Conservation (phyloP, 2,797 vertebrate species). For the Acipenser transmontanus region DNA sequence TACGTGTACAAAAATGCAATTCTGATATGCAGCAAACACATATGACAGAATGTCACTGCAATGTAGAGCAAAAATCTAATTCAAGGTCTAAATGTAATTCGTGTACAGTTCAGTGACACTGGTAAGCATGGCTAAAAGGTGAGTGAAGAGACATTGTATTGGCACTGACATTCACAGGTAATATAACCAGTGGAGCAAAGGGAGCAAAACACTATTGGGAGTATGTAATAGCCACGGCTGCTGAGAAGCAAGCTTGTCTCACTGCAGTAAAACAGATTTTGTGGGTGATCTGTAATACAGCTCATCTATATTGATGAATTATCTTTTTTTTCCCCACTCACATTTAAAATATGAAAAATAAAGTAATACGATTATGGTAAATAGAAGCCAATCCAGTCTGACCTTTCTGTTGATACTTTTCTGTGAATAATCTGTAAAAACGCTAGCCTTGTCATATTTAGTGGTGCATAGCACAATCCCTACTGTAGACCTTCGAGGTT, state of each 20-base stretch:
- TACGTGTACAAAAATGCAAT: too few species aligned
- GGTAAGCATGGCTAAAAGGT: slow-evolving; percentile 1
- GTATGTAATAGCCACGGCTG: background rate
- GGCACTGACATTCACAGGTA: slow-evolving; percentile 14
- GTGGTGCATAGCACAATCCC: slow-evolving; percentile 26
- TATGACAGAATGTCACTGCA: too few species aligned
- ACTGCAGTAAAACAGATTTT: slow-evolving; percentile 6
- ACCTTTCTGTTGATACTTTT: slow-evolving; percentile 20
- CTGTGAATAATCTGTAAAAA: slow-evolving; percentile 35
- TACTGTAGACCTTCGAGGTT: slow-evolving; percentile 27
- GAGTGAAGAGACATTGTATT: slow-evolving; percentile 8
- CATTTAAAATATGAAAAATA: slow-evolving; percentile 3
- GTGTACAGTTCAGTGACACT: background rate
- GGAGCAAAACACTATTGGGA: background rate
- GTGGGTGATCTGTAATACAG: slow-evolving; percentile 3
- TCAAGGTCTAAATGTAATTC: background rate
- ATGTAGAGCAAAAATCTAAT: slow-evolving; percentile 34
- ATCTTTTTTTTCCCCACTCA: background rate
- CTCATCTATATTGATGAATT: slow-evolving; percentile 4
- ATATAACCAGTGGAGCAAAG: slow-evolving; percentile 6
- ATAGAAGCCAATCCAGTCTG: background rate
- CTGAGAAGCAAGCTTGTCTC: background rate
- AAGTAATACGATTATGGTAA: slow-evolving; percentile 6
- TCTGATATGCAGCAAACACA: too few species aligned
- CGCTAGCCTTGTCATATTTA: slow-evolving; percentile 28